These are phyloP conservation scores for Cydia splendana DNA, from an alignment of 1,140 invertebrate species.

Conservation along the genomic window DNA sequence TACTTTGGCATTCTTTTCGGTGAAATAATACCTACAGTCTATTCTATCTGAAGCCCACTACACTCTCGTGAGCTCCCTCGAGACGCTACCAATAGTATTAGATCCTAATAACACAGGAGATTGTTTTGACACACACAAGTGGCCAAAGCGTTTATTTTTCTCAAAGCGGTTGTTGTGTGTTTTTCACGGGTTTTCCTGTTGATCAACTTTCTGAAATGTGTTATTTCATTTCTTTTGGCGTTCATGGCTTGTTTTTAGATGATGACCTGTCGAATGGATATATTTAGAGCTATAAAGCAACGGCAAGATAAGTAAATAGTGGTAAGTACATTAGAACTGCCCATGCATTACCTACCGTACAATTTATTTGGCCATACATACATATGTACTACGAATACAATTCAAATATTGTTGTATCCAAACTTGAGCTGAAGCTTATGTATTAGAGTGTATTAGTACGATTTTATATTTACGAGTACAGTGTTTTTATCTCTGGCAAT, in stretches of 20 bases:
- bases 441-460: too few species aligned
- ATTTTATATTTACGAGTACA: background rate
- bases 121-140: conserved; percentile 59
- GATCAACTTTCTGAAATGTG: background rate
- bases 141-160: conserved; percentile 33
- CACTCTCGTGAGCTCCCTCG: conserved; percentile 80
- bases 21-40: too few species aligned
- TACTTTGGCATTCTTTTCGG: too few species aligned
- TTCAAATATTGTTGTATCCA: too few species aligned
- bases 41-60: background rate
- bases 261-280: background rate
- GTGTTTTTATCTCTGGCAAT: background rate
- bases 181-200: conserved; percentile 26
- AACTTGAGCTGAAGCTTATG: too few species aligned
- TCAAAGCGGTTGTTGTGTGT: conserved; percentile 14
- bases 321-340: background rate
- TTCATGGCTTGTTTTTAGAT: background rate
- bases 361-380: too few species aligned
- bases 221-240: background rate
- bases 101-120: conserved; percentile 54
- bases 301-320: background rate
- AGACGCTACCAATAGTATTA: conserved; percentile 53
- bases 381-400: too few species aligned
- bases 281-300: background rate
- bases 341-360: too few species aligned